Evolutionary conservation across 2,113 vertebrate genomes (phyloP).

Genomic region (Spea multiplicata): DNA sequence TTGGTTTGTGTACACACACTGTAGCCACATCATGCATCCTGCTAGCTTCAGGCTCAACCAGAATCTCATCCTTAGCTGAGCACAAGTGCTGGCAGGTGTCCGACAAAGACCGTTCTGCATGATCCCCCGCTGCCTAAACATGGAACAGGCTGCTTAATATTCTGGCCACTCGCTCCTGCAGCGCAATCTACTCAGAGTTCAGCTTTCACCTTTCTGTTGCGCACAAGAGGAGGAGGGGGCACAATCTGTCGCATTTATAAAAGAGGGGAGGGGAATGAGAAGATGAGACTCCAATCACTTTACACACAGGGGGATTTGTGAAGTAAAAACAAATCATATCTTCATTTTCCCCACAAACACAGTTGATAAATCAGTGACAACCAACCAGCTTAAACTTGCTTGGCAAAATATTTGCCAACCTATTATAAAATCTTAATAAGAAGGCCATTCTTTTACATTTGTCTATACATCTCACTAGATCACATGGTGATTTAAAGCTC

Average conservation of each 20-base stretch:
- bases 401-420: too few relatives aligned
- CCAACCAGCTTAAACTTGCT: too few relatives aligned
- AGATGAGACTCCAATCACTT: slow-evolving; percentile 21
- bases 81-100: not conserved
- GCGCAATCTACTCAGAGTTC: slow-evolving; percentile 51
- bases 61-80: not conserved
- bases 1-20: slow-evolving; percentile 19
- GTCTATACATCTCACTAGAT: too few relatives aligned
- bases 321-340: slow-evolving; percentile 52
- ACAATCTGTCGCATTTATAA: slow-evolving; percentile 30
- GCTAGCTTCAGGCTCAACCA: not conserved
- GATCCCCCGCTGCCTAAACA: slow-evolving; percentile 30
- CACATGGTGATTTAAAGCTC: too few relatives aligned
- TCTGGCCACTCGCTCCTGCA: slow-evolving; percentile 60
- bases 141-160: slow-evolving; percentile 61
- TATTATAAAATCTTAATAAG: too few relatives aligned
- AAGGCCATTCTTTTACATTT: too few relatives aligned
- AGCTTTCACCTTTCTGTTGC: slow-evolving; percentile 30
- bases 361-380: too few relatives aligned
- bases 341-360: too few relatives aligned
- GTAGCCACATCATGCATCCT: not conserved
- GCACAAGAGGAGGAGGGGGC: slow-evolving; percentile 52
- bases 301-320: slow-evolving; percentile 55
- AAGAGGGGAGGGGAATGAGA: slow-evolving; percentile 20
- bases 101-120: slow-evolving; percentile 16